Base-by-base conservation (phyloP, 2,888 invertebrate genomes). In the Eupeodes latifasciatus region DNA sequence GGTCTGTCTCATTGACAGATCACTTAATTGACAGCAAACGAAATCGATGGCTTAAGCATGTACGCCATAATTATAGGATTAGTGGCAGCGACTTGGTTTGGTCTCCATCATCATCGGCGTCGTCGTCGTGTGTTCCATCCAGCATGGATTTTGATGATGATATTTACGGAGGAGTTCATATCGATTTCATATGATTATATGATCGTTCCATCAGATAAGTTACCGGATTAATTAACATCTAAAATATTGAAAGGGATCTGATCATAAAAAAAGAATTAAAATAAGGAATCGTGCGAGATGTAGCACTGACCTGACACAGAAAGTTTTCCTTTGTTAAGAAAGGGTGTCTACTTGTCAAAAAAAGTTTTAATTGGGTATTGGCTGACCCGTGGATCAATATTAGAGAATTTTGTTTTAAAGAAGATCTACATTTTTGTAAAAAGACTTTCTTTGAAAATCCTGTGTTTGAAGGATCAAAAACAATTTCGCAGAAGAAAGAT, bases 181-280 rank as follows among this genome's bases (percentile, higher is more conserved):
- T 88, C 88, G 85, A 88, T 88, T 88, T 85, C 88, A 85, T 59
- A 34, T 75, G 88, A 88, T 85, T 85, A 81, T 88, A 34, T 44
- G 81, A 88, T 85, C 88, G 88, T 75, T 85, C 85, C 85, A 88
- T 85, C 88, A 88, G 88, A 88, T 88, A 81, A 88, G 88, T 88
- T 81, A 85, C 85, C 75, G 81, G 85, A 88, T 88, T 88, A 88
- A 88, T 88, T 88, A 88, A 81, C 78, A 78, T 78, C 74, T 66
- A 78, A 80, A 80, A 51, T 69, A 53, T 80, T 61, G 72, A 62
- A 72, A 27, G 67, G 36, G 49, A 36, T 40, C 16, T 4, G 5
- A 62, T 44, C 4, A 53, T 10, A 49, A 62, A 53, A 51, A 51
- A 40, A n/a, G 44, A 59, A 47, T 36, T 4, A 47, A 36, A 36